Base-by-base conservation (phyloP, 2,113 vertebrate species). In the Vireo altiloquus region DNA sequence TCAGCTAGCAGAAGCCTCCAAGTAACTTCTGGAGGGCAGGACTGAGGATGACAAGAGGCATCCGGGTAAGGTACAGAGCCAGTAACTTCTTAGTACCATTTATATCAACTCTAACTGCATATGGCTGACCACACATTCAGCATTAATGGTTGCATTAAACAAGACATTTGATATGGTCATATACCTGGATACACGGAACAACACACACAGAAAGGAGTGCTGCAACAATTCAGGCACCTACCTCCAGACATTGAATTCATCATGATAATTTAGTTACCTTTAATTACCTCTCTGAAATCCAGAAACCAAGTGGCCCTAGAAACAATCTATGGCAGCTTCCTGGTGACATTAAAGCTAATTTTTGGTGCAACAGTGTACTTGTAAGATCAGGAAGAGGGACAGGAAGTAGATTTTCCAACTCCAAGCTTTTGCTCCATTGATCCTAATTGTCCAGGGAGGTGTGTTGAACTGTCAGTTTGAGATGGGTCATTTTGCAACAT, bases 121-220 rank as follows among this genome's bases (percentile, higher is more conserved):
- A 37, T 17, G 50, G 19, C 44, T 69, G 64, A 77, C 39, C 80
- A 89, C 11, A 47, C 10, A 40, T 47, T 68, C 56, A 64, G 65
- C 44, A 86, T 40, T 33, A 52, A 39, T 24, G 28, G 22, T 8
- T 92, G 56, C 49, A 72, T n/a, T 76, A 63, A 84, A 66, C 37
- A 61, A 71, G 42, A 57, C 19, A 54, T 59, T 22, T 33, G 44
- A 47, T 44, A 66, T 4, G 24, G 53, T 11, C 39, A 70, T 20
- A 50, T 11, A 31, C 17, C n/a, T 44, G 47, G 30, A n/a, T 35
- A 64, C n/a, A 74, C 0, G 0, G 54, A 77, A 78, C 0, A 1
- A 59, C 16, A n/a, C 2, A 70, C 0, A 7, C 40, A 83, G 33
- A 60, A 83, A 19, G 30, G 3, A 61, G 31, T 2, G 5, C 24